These are phyloP conservation scores for Brienomyrus longianalis DNA, from an alignment of 2,113 vertebrate genomes.

Conservation along the genomic window DNA sequence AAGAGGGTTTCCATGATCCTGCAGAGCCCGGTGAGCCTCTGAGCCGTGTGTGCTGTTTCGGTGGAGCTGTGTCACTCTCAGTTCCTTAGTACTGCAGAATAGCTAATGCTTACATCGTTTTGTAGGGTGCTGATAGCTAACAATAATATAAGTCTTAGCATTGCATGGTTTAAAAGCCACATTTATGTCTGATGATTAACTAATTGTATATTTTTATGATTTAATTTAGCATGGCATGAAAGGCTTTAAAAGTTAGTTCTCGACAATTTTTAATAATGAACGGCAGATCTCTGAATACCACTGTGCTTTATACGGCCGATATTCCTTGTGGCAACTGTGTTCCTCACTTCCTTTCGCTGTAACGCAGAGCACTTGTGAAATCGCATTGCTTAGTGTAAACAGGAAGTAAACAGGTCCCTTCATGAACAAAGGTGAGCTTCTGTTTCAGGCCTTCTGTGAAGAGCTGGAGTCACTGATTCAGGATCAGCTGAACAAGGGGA, in stretches of 20 bases:
- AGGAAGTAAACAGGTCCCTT: not conserved
- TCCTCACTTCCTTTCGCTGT: not conserved
- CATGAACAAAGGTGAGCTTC: not conserved
- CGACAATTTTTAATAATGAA: not conserved
- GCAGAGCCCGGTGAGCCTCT: constrained; percentile 79
- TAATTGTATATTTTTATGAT: not conserved
- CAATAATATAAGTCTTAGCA: not conserved
- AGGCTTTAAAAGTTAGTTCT: not conserved
- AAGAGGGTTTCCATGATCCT: constrained; percentile 95
- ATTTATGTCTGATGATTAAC: not conserved
- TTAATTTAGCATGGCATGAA: not conserved
- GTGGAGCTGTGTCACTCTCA: not conserved
- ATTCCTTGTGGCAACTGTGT: not conserved
- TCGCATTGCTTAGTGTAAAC: not conserved
- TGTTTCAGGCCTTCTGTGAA: constrained; percentile 85
- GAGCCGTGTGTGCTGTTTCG: not conserved
- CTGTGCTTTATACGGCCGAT: not conserved
- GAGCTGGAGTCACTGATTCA: constrained; percentile 97
- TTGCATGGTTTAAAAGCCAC: not conserved
- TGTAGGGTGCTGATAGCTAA: not conserved
- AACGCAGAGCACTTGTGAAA: not conserved
- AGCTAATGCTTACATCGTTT: not conserved
- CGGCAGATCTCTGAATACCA: not conserved
- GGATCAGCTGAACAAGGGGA: constrained; percentile 94
- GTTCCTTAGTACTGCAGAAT: not conserved